phyloP scores from a whole-genome alignment of 1,140 invertebrate species.

The Holcopasites calliopsidis region DNA sequence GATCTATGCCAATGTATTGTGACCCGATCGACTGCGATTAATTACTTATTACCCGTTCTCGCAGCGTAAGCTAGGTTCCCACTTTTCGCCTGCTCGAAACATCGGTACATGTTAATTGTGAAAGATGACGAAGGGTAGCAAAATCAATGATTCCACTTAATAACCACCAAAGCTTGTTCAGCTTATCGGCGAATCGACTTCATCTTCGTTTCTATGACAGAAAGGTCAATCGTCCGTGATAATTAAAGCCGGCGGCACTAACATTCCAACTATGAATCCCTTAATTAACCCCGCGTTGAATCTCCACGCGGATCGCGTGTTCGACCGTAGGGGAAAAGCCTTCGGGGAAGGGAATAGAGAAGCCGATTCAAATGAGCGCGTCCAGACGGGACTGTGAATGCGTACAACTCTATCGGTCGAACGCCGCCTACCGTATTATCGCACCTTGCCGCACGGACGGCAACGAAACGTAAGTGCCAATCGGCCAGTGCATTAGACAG shows the following conservation, averaged over 20 bases:
- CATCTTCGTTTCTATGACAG: background rate
- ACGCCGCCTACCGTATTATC: conserved; percentile 44
- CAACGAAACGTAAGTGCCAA: conserved; percentile 28
- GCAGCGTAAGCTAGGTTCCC: too few species aligned
- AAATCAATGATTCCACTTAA: too few species aligned
- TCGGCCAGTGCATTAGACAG: conserved; percentile 33
- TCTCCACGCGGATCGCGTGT: background rate
- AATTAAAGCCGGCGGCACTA: background rate
- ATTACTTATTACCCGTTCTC: conserved; percentile 24
- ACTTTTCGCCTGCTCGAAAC: too few species aligned
- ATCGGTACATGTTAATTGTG: too few species aligned
- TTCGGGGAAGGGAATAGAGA: background rate
- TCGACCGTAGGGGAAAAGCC: background rate
- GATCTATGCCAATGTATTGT: background rate
- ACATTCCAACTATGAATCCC: background rate
- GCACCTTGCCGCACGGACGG: conserved; percentile 8
- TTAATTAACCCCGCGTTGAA: conserved; percentile 1
- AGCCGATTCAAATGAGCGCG: conserved; percentile 39
- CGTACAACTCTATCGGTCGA: conserved; percentile 35
- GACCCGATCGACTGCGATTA: background rate
- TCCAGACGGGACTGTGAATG: conserved; percentile 5
- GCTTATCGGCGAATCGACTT: background rate
- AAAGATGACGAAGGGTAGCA: too few species aligned
- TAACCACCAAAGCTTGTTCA: too few species aligned
- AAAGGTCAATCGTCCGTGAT: background rate